A percentile compares a stretch with the other conserved stretches of the same genome.
phyloP scores from a whole-genome alignment of 2,888 invertebrate genomes.

The Leucophenga maculata region DNA sequence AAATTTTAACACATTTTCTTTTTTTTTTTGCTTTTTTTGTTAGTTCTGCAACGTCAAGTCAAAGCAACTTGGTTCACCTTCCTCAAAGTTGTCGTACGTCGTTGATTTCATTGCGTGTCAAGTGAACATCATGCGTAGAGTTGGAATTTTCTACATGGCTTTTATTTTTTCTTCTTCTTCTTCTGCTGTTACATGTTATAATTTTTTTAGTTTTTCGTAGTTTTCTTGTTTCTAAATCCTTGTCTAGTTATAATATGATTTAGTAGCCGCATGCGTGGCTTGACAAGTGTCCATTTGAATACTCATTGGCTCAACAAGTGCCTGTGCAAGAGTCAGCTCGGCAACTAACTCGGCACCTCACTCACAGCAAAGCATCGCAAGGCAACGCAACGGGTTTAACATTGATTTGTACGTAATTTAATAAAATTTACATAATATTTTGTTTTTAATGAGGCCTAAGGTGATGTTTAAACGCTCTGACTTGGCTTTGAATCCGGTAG shows the following conservation, averaged over 20 bases:
- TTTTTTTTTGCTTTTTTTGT: no score
- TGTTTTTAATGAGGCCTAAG: slow-evolving; percentile 68
- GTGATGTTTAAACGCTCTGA: slow-evolving; percentile 64
- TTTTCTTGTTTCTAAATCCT: slow-evolving; percentile 48
- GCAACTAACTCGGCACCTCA: slow-evolving; percentile 2
- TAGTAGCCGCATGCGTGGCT: slow-evolving; percentile 66
- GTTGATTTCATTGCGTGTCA: slow-evolving; percentile 65
- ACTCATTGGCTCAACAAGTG: slow-evolving; percentile 67
- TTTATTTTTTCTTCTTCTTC: slow-evolving; percentile 30
- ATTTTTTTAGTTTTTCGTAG: slow-evolving; percentile 19
- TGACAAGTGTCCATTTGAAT: slow-evolving; percentile 71
- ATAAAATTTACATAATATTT: slow-evolving; percentile 67
- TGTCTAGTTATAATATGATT: slow-evolving; percentile 68
- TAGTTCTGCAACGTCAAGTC: slow-evolving; percentile 25
- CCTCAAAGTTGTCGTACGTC: slow-evolving; percentile 29
- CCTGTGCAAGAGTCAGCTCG: slow-evolving; percentile 29
- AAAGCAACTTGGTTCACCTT: slow-evolving; percentile 11
- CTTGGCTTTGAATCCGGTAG: slow-evolving; percentile 49
- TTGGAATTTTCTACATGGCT: slow-evolving; percentile 5
- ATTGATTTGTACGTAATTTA: slow-evolving; percentile 67
- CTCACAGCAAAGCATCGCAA: background rate
- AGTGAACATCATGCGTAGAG: slow-evolving; percentile 68
- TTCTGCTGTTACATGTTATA: slow-evolving; percentile 37
- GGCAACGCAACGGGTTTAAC: slow-evolving; percentile 32
- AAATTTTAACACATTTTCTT: slow-evolving; percentile 64